phyloP scores from a whole-genome alignment of 2,888 invertebrate genomes.

The Reticulitermes lucifugus region DNA sequence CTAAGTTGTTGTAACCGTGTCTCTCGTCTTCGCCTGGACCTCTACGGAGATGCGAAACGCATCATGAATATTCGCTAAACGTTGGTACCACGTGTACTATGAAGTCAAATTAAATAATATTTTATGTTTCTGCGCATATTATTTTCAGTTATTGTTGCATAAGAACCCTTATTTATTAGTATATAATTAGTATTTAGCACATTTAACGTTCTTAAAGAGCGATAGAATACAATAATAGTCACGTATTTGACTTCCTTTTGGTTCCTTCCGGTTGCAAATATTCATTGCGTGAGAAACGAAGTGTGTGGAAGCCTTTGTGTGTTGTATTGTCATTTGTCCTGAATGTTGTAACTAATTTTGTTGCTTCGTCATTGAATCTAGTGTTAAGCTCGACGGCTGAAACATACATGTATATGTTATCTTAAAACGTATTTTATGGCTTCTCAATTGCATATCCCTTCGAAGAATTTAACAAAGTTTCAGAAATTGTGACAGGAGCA shows the following conservation, averaged over 20 bases:
- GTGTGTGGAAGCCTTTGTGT: neutral
- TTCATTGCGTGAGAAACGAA: neutral
- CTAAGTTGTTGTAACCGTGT: no score
- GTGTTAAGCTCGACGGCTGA: neutral
- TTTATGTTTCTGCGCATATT: no score
- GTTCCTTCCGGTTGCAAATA: constrained; percentile 1
- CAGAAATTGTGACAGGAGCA: constrained; percentile 19
- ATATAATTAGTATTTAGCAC: no score
- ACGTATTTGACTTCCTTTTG: neutral
- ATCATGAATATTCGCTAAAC: no score
- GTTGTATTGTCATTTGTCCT: constrained; percentile 3
- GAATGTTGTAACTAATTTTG: neutral
- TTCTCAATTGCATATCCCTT: neutral
- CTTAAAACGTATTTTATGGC: constrained; percentile 6
- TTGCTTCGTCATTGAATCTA: neutral
- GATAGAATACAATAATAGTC: no score
- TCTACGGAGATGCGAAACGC: no score
- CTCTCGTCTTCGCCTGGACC: no score
- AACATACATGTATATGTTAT: neutral
- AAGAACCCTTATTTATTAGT: no score
- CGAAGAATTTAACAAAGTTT: neutral
- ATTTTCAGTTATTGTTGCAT: no score
- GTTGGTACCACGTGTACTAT: no score
- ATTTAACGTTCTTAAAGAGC: no score
- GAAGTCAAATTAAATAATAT: no score